phyloP scores from a whole-genome alignment of 53 echinoderm and acorn worm genomes.

The Luidia sarsii region DNA sequence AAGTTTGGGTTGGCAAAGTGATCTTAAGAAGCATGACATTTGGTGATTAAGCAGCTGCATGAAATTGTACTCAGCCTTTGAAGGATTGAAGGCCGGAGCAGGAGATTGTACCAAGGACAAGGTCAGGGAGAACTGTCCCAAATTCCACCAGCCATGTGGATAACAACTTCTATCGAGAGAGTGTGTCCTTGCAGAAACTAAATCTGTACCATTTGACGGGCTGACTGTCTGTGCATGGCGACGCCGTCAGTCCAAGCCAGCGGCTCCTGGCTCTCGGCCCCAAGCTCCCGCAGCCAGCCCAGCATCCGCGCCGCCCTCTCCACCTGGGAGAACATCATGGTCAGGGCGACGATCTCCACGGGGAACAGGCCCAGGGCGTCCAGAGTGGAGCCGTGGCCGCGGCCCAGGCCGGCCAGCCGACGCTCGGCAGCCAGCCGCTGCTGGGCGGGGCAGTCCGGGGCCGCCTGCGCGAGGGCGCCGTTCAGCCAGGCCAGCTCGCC shows the following conservation, averaged over 20 bases:
- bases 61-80: too few species aligned
- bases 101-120: too few species aligned
- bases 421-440: conserved; percentile 29
- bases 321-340: conserved; percentile 56
- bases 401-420: conserved; percentile 31
- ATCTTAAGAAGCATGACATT: too few species aligned
- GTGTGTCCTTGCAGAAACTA: too few species aligned
- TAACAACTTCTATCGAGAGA: too few species aligned
- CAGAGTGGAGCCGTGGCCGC: conserved; percentile 39
- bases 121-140: too few species aligned
- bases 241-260: conserved; percentile 38
- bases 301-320: conserved; percentile 40
- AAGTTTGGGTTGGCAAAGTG: too few species aligned
- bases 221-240: conserved; percentile 12
- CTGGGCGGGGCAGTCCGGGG: conserved; percentile 42
- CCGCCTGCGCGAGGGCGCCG: conserved; percentile 17
- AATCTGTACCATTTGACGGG: conserved; percentile 50
- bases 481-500: conserved; percentile 51
- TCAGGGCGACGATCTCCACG: conserved; percentile 40
- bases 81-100: too few species aligned
- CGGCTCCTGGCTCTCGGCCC: conserved; percentile 49
- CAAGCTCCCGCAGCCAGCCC: conserved; percentile 51
- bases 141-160: too few species aligned
- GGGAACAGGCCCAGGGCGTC: conserved; percentile 38
- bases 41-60: too few species aligned